Evolutionary conservation across 1,140 invertebrate species (phyloP), one percentile per base, ranked within the genome.

Genomic region (Euwallacea fornicatus): DNA sequence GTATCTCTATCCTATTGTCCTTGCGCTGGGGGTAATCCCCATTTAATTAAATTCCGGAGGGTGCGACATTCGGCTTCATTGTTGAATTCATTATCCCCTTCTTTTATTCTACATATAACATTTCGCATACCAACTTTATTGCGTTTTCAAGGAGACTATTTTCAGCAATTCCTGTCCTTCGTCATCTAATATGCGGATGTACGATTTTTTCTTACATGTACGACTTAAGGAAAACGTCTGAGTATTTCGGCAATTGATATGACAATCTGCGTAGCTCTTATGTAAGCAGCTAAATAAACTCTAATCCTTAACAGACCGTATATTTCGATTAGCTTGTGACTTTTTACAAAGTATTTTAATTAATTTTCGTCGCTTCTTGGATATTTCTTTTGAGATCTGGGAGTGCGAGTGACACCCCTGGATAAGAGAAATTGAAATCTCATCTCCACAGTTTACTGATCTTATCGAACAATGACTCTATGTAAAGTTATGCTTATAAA

Each of bases 11-110:
- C 63, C 60, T 47, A 46, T 68, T 66, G 43, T 69, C 42, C 60
- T 42, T 13, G 46, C 15, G 15, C 11, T 10, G 46, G 59, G 62
- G 73, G 75, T 80, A 80, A 80, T 80, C 78, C 78, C 68, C 61
- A 75, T 79, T 81, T 81, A 81, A 81, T 81, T 80, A 81, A 81
- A 81, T 81, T 81, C 80, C 77, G 73, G 76, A 66, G 66, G 72
- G 73, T 66, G 75, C 72, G 75, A 74, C 67, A 69, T 70, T 69
- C 73, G 60, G 72, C 74, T 73, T 76, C 78, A 50, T 64, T 71
- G 62, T 76, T 61, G 59, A 61, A 61, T 61, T 78, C 78, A 79
- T 79, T 79, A 79, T 79, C 79, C 74, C 75, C 75, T 76, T 80
- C 78, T 80, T 78, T 78, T 78, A 80, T 80, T 79, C 78, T 77